Evolutionary conservation across 2,888 invertebrate species (phyloP), one percentile per base, ranked within the genome.

Genomic region (Halocaridina rubra): DNA sequence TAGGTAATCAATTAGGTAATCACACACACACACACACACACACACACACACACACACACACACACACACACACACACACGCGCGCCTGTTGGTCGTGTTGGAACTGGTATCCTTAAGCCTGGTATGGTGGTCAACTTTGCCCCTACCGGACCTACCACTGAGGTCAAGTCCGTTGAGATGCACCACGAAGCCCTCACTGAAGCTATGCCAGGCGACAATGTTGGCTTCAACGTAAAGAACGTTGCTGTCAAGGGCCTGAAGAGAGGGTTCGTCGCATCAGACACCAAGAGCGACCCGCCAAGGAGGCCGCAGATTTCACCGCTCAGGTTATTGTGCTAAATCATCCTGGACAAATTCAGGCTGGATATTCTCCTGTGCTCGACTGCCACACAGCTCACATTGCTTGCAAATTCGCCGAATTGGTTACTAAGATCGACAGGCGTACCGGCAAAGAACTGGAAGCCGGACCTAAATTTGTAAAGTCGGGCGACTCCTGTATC

Each of bases 341-440:
- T 93, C 99, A 99, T 92, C 99, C 99, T 89, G 99, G 99, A 91
- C 98, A 99, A 93, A 99, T 99, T 92, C 95, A 96, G 91, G 97
- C 97, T 91, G 99, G 99, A 89, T 99, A 99, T 93, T 97, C 98
- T 88, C 99, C 99, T 88, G 99, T 99, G 89, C 93, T 99, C 92
- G 99, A 99, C 95, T 99, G 99, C 92, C 99, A 99, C 95, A 99
- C 99, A 88, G 98, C 99, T 90, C 99, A 99, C 93, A 99, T 99
- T 93, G 99, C 99, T 91, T 99, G 99, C 94, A 99, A 99, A 93
- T 99, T 99, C 93, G 94, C 96, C 81, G 98, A 99, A 93, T 97
- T 99, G 92, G 96, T 97, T 93, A 97, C 99, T 92, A 99, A 99
- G 93, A 96, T 97, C 89, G 99, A 99, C 93, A 96, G 99, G 93